phyloP scores from a whole-genome alignment of 2,888 invertebrate species.

The Oithona nana region DNA sequence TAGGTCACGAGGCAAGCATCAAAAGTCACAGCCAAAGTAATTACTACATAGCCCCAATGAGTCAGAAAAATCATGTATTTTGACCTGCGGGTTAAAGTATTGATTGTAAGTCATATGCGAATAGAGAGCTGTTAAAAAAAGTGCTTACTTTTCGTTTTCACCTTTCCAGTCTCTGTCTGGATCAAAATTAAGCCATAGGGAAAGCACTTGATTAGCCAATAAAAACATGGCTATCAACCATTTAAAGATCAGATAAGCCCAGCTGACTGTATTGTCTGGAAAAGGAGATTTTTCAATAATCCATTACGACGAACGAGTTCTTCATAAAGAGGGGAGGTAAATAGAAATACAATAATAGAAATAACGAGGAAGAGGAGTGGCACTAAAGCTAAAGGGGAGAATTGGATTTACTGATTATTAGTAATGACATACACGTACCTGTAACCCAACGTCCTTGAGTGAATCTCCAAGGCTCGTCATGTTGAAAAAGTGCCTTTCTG shows the following conservation, averaged over 20 bases:
- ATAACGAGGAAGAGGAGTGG: too few relatives aligned
- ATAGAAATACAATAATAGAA: too few relatives aligned
- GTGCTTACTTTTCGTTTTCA: too few relatives aligned
- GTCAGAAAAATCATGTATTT: neutral
- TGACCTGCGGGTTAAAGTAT: too few relatives aligned
- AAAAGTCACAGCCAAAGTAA: neutral
- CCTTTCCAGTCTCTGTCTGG: neutral
- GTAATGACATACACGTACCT: too few relatives aligned
- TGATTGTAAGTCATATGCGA: too few relatives aligned
- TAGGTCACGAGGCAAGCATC: neutral
- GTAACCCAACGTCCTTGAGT: neutral
- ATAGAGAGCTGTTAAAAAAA: too few relatives aligned
- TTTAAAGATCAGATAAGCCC: neutral
- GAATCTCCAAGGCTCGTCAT: neutral
- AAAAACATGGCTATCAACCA: neutral
- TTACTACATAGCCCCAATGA: neutral
- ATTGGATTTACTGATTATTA: too few relatives aligned
- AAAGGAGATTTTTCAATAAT: neutral
- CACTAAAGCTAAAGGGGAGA: neutral
- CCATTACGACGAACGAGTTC: too few relatives aligned
- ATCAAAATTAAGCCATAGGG: neutral
- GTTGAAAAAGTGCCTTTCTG: neutral
- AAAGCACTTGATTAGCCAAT: neutral
- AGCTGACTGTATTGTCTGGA: neutral
- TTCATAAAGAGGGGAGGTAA: too few relatives aligned